Evolutionary conservation across 2,113 vertebrate species (phyloP).

Genomic region (Oenanthe melanoleuca): DNA sequence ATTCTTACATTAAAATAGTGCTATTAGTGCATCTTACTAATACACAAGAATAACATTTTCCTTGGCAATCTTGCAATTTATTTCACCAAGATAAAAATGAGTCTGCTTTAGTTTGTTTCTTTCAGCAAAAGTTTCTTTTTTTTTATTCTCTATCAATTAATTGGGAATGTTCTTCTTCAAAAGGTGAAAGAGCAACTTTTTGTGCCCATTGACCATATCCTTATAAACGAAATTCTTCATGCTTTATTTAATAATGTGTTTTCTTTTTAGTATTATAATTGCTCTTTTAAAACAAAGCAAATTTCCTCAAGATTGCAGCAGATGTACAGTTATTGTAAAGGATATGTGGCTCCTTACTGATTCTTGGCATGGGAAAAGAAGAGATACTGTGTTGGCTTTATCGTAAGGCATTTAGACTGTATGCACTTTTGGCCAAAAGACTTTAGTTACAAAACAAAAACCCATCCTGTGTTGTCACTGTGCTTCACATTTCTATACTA

Average conservation of each 20-base stretch:
- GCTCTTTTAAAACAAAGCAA: not conserved
- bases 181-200: not conserved
- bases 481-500: not conserved
- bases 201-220: not conserved
- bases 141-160: not conserved
- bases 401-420: conserved; percentile 41
- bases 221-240: conserved; percentile 19
- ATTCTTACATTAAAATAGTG: not conserved
- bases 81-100: not conserved
- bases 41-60: not conserved
- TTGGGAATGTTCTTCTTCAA: not conserved
- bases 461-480: not conserved
- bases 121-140: not conserved
- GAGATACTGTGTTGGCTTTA: conserved; percentile 15
- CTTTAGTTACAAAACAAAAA: conserved; percentile 19
- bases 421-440: not conserved
- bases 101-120: not conserved
- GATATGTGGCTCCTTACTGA: conserved; percentile 50
- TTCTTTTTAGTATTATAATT: conserved; percentile 17
- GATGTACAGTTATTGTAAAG: conserved; percentile 31
- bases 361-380: conserved; percentile 23
- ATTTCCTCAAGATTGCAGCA: conserved; percentile 36
- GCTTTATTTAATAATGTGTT: not conserved
- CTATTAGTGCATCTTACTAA: not conserved
- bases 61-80: not conserved